phyloP scores from a whole-genome alignment of 2,113 vertebrate genomes.

The Leiothrix lutea region DNA sequence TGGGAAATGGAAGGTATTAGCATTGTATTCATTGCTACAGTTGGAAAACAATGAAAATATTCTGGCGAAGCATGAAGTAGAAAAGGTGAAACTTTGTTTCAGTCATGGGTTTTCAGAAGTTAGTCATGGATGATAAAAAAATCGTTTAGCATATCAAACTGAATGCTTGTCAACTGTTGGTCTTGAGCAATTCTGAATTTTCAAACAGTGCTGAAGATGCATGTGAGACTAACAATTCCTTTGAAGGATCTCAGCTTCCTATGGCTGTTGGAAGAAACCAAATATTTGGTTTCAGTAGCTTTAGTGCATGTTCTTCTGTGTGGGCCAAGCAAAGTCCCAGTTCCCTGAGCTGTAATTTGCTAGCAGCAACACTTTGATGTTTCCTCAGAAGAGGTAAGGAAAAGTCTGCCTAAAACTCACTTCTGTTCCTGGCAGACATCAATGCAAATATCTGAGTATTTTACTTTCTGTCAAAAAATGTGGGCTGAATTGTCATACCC shows the following conservation, averaged over 20 bases:
- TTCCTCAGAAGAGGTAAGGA: neutral
- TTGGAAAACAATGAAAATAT: neutral
- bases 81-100: neutral
- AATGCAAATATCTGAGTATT: neutral
- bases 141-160: slow-evolving; percentile 9
- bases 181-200: slow-evolving; percentile 10
- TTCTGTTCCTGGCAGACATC: slow-evolving; percentile 24
- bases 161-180: neutral
- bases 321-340: neutral
- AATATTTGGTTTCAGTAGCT: slow-evolving; percentile 43
- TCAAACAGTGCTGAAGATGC: neutral
- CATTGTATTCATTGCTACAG: neutral
- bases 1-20: neutral
- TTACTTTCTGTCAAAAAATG: neutral
- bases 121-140: neutral
- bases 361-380: slow-evolving; percentile 40
- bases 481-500: neutral
- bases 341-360: slow-evolving; percentile 13
- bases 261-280: neutral
- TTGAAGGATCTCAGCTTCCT: neutral
- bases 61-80: neutral
- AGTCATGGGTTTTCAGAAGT: neutral
- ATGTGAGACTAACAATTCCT: neutral
- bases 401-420: neutral
- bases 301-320: neutral